Percentiles rank a stretch among this genome's conserved stretches.
phyloP scores from a whole-genome alignment of 2,888 invertebrate genomes.

The Fragum whitleyi region DNA sequence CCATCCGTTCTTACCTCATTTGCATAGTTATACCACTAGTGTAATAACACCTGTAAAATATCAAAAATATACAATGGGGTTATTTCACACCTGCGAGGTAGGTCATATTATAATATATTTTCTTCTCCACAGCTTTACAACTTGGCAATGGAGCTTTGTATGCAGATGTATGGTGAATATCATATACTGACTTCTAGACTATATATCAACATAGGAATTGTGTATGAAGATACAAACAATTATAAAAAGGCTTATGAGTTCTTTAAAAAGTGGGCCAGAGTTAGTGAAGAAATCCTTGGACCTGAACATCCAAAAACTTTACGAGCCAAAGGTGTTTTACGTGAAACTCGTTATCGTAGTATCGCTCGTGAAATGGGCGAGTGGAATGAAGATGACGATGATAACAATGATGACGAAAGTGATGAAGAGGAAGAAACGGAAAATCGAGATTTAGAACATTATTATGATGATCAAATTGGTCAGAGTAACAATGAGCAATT shows the following conservation, averaged over 20 bases:
- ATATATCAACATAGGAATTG: constrained; percentile 84
- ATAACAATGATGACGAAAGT: constrained; percentile 71
- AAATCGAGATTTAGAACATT: constrained; percentile 78
- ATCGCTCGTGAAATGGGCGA: constrained; percentile 81
- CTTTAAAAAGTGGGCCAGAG: constrained; percentile 83
- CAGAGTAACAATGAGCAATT: constrained; percentile 64
- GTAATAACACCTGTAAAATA: no score
- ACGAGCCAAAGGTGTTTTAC: constrained; percentile 83
- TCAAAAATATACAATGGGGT: no score
- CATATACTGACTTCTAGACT: constrained; percentile 83
- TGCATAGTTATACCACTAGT: no score
- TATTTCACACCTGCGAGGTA: no score
- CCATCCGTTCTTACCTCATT: no score
- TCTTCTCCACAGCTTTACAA: constrained; percentile 81
- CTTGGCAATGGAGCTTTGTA: constrained; percentile 83
- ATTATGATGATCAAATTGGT: constrained; percentile 78
- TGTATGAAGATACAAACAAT: constrained; percentile 84
- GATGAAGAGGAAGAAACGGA: constrained; percentile 74
- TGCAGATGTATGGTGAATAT: constrained; percentile 84
- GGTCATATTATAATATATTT: no score
- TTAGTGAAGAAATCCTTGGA: constrained; percentile 83
- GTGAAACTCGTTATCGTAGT: constrained; percentile 81
- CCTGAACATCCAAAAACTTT: constrained; percentile 84
- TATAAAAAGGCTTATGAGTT: constrained; percentile 83
- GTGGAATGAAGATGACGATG: constrained; percentile 72